These are phyloP conservation scores for Ictidomys tridecemlineatus DNA, from an alignment of 2,113 vertebrate species.

Conservation along the genomic window DNA sequence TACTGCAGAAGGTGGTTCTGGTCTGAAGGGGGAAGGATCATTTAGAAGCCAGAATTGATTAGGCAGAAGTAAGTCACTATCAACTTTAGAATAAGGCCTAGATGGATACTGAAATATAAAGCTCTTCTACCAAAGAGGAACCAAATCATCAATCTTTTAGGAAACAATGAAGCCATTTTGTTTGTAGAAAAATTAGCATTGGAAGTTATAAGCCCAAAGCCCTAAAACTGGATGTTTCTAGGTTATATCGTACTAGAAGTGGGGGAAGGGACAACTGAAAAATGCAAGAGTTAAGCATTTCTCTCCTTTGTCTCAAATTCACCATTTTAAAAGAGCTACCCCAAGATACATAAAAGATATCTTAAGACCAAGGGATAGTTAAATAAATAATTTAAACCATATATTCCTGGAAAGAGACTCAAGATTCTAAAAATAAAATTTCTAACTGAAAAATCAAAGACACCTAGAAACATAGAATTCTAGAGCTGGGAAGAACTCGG, in stretches of 20 bases:
- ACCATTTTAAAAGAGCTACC: not conserved
- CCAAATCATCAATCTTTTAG: slow-evolving; percentile 36
- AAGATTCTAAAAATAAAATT: not conserved
- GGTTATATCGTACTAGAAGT: not conserved
- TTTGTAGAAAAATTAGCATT: not conserved
- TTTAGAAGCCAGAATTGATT: not conserved
- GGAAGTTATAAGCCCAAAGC: not conserved
- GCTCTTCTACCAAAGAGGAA: not conserved
- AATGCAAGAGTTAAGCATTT: not conserved
- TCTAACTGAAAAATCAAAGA: not conserved
- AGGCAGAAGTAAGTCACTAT: not conserved
- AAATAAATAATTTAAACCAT: not conserved
- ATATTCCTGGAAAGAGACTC: not conserved
- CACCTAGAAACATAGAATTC: not conserved
- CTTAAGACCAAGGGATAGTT: not conserved
- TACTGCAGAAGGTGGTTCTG: not conserved
- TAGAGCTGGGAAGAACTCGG: not conserved
- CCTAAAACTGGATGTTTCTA: not conserved
- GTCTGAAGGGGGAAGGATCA: not conserved
- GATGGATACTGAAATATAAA: not conserved
- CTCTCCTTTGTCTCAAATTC: not conserved
- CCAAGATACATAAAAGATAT: not conserved
- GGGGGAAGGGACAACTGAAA: no score
- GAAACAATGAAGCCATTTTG: not conserved
- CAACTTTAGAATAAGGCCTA: slow-evolving; percentile 34